Base-by-base conservation (phyloP, 1,140 invertebrate genomes). In the Zaprionus vittiger region DNA sequence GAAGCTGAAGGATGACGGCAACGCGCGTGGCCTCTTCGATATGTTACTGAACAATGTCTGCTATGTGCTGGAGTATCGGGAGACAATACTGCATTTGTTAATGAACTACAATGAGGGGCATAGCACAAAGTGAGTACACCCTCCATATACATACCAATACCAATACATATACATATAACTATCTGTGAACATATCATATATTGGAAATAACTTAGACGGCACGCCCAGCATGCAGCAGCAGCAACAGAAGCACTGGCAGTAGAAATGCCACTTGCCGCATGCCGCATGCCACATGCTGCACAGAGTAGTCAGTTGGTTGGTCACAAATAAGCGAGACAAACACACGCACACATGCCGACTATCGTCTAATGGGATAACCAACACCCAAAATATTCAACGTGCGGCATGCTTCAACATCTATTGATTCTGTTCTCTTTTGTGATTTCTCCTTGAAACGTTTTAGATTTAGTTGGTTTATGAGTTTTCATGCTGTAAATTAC, bases 11-110 rank as follows among this genome's bases (percentile, higher is more conserved):
- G 96, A 97, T 89, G 92, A 93, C 54, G 89, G 93, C 52, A 93
- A 93, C 34, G 95, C 98, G n/a, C 94, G 94, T 69, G 95, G 96
- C 31, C 96, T 96, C 1, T 95, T 96, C 55, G 96, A 96, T 93
- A 96, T 98, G 66, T 96, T 99, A 75, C 97, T 98, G 93, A 96
- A 96, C 91, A 97, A 98, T 93, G 95, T 99, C 75, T 99, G 99
- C 93, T 99, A 99, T 93, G 96, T 98, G 12, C 94, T 97, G 69
- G 98, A 99, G 93, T 99, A 99, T 93, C 94, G 98, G 73, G 98
- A 99, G 93, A 96, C 98, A 80, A 95, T 98, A 86, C 93, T 98
- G 31, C 94, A 95, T 47, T 95, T 97, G 62, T 93, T 99, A 74
- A 93, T 97, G 37, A 95, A 95, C 77, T 99, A 96, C 93, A 96